Base-by-base conservation (phyloP, 2,113 vertebrate species). In the Leptocoma aspasia region DNA sequence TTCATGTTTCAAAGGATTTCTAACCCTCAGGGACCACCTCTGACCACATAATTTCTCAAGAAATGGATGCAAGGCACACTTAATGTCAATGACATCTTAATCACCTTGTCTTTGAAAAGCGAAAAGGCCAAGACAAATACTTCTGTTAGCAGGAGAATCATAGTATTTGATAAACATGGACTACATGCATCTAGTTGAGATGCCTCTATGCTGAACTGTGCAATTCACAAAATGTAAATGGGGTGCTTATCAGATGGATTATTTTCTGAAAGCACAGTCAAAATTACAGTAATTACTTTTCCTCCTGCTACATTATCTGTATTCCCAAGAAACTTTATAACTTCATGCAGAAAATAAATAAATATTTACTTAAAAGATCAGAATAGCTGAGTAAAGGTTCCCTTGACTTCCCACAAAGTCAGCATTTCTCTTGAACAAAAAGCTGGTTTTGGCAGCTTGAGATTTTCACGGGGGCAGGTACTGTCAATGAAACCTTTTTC, bases 201-300 rank as follows among this genome's bases (percentile, higher is more conserved):
- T 71, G 61, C 39, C 91, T 37, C 5, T 84, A 5, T 75, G 91
- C 92, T 92, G 89, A 97, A 69, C 56, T 72, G 73, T 91, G 77
- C 66, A 92, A 64, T 92, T 94, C 89, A 82, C 66, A 89, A 92
- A 89, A 95, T 84, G 86, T 82, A 97, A 96, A 96, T 76, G 77
- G 61, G 5, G 22, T 68, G 41, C 81, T 92, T 95, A 96, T 95
- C 91, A 95, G 92, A 91, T 82, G 87, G 94, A 89, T 97, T 95
- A 79, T 92, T 95, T 97, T 96, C 95, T 86, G 95, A 86, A 95
- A 95, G 91, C 81, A 82, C 49, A 57, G 53, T 41, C 60, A 95
- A 95, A 96, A 95, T 95, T 95, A 87, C 86, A 84, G 94, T 91
- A 95, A 97, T 97, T 95, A 94, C 73, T 94, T 95, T 91, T 86